Evolutionary conservation across 2,113 vertebrate species (phyloP), one percentile per base, ranked within the genome.

Genomic region (Malurus alboscapulatus): DNA sequence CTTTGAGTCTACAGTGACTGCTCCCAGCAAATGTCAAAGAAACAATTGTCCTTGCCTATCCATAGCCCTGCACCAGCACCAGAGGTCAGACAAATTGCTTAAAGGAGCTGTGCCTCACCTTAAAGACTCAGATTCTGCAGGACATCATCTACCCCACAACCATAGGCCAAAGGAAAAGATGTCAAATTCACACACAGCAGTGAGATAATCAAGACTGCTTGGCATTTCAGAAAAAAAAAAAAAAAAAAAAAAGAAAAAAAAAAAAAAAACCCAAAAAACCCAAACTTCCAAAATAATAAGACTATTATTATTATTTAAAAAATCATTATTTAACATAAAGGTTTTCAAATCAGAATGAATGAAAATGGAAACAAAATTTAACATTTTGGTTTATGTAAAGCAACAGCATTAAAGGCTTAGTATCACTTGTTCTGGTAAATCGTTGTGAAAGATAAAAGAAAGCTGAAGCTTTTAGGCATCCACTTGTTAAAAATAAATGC

Each of bases 401-500:
- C 25, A 67, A 83, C 7, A 62, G n/a, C 24, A 82, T 87, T 89
- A 71, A 80, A 85, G 25, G 55, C 78, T 93, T 90, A 90, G 17
- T 42, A 42, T 17, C 27, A 51, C 38, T 91, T 85, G 26, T 80
- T 89, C 82, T 66, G n/a, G 57, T 40, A 84, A 93, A 90, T 47
- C 79, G 83, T 83, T 57, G 9, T 47, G 29, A 76, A 92, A 91
- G 81, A 55, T 55, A 94, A 85, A 42, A 89, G 67, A 77, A 71
- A 92, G 67, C 54, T 59, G 34, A 71, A 91, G 36, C 19, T 91
- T 61, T 87, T 66, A 54, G 30, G 24, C 67, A 78, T 68, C 44
- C 38, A 84, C 21, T 65, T 93, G 45, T 48, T 91, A 77, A 89
- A 91, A 54, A 94, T 55, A 94, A 90, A 90, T 62, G 69, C 78